phyloP scores from a whole-genome alignment of 2,797 vertebrate genomes.

The Mormyrus hasselquistii region DNA sequence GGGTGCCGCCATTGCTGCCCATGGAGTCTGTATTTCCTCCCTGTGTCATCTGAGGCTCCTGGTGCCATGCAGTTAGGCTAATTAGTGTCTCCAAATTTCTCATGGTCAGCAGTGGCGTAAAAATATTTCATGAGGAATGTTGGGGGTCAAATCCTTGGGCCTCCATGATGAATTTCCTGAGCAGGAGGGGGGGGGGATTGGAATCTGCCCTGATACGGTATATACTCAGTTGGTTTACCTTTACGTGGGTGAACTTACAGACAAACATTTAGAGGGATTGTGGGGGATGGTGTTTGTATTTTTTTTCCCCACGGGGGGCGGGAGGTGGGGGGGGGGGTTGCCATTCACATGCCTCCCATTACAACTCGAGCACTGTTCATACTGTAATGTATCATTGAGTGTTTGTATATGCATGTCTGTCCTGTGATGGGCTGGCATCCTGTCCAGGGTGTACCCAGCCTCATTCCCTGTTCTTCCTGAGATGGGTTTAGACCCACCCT shows the following conservation, averaged over 20 bases:
- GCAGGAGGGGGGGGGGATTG: not conserved
- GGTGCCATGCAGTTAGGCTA: not conserved
- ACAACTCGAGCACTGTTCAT: not conserved
- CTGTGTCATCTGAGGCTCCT: not conserved
- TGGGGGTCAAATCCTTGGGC: not conserved
- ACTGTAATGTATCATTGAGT: too few relatives aligned
- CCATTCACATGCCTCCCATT: not conserved
- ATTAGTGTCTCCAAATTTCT: not conserved
- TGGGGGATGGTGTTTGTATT: not conserved
- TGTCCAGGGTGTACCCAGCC: not conserved
- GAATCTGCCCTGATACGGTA: not conserved
- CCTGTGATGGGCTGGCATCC: not conserved
- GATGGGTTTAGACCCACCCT: not conserved
- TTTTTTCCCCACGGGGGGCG: not conserved
- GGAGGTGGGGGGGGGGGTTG: not conserved
- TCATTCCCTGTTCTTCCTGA: not conserved
- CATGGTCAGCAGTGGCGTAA: not conserved
- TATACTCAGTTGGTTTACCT: not conserved
- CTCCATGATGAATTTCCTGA: not conserved
- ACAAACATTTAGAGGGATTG: not conserved
- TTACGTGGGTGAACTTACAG: not conserved
- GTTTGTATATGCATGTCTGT: too few relatives aligned
- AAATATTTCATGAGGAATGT: not conserved
- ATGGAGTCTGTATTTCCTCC: not conserved
- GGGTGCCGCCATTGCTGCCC: not conserved